These are phyloP conservation scores for Brachystomella parvula DNA, from an alignment of 1,140 invertebrate genomes.

Conservation along the genomic window DNA sequence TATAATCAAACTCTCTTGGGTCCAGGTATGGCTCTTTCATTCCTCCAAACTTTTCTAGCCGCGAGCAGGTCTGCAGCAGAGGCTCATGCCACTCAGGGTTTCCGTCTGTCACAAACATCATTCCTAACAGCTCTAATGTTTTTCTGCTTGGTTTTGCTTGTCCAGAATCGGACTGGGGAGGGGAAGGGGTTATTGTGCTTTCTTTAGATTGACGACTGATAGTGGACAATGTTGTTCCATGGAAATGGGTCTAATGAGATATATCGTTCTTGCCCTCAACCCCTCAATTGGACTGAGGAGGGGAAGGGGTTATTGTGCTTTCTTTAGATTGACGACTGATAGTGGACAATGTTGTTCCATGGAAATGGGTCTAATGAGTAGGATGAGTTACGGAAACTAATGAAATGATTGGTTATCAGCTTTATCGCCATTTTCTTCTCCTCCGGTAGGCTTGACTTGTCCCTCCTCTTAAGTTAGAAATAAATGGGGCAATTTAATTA, in stretches of 20 bases:
- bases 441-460: not conserved
- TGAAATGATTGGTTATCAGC: not conserved
- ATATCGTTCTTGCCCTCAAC: not conserved
- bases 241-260: not conserved
- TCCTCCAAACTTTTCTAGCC: too few relatives aligned
- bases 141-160: too few relatives aligned
- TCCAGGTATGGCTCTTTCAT: too few relatives aligned
- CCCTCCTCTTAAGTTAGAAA: conserved; percentile 10
- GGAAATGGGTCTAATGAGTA: not conserved
- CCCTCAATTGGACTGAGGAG: not conserved
- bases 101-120: too few relatives aligned
- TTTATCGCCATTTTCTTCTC: not conserved
- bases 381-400: not conserved
- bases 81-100: too few relatives aligned
- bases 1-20: too few relatives aligned
- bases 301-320: not conserved
- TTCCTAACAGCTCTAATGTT: too few relatives aligned
- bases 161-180: not conserved
- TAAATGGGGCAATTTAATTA: conserved; percentile 35
- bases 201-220: not conserved
- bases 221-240: not conserved
- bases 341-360: not conserved
- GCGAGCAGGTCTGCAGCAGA: too few relatives aligned
- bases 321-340: not conserved
- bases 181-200: not conserved